Evolutionary conservation across 2,888 invertebrate genomes (phyloP), one percentile per base, ranked within the genome.

Genomic region (Lithodes maja): DNA sequence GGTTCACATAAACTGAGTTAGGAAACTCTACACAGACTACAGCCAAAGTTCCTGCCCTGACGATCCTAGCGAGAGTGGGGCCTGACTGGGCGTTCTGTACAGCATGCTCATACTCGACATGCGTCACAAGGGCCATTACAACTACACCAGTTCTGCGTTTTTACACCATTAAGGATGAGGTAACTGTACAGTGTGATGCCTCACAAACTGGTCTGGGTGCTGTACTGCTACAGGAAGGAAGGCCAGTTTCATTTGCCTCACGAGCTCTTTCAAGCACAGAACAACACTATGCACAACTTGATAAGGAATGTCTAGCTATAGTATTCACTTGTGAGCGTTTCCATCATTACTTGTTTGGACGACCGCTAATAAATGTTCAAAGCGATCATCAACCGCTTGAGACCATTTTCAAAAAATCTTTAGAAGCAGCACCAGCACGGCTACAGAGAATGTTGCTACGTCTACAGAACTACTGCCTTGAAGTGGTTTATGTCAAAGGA

Each of bases 161-260:
- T n/a, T 61, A 61, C 49, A 80, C 7, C 9, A 49, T 80, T 7
- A 55, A 55, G 54, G 61, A 80, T 5, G 61, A 80, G 12, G 80
- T 80, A 17, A 80, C 54, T 17, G 80, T 80, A 53, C 61, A 54
- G 80, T 80, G 80, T 80, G 80, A 80, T 33, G 50, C 84, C 7
- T 84, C 84, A 2, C 84, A 84, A 12, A 52, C 54, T n/a, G 69
- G 84, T 12, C 84, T 75, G 12, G 84, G 75, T n/a, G 75, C 84
- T 54, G 75, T 74, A 2, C 74, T 84, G 7, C 54, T 52, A 5
- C 84, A 84, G 55, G 55, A 84, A 15, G 84, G 80, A 17, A 54
- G 55, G 15, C 80, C 80, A 33, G 80, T 80, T 33, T n/a, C 80
- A 54, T 80, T n/a, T 80, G 80, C 61, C 1, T 78, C 78, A 78